Percentiles rank a stretch among this genome's conserved stretches.
Evolutionary conservation across 2,113 vertebrate genomes (phyloP).

Genomic region (Planiliza haematocheilus): DNA sequence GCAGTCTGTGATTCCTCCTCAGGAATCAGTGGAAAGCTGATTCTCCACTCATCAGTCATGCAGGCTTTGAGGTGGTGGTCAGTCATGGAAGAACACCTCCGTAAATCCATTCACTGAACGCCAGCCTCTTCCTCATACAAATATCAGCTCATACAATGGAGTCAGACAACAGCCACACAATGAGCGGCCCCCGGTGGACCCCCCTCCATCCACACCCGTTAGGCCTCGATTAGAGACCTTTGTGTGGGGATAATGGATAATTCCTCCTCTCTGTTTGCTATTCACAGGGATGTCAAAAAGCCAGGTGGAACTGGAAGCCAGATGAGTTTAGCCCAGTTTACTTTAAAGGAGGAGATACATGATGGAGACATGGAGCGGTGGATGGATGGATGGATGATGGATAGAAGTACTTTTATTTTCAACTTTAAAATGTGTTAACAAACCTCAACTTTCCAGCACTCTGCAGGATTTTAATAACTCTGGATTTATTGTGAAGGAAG

Average conservation of each 20-base stretch:
- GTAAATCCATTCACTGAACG: constrained; percentile 56
- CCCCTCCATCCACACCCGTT: constrained; percentile 17
- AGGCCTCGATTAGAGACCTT: constrained; percentile 54
- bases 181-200: constrained; percentile 43
- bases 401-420: too few relatives aligned
- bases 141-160: constrained; percentile 47
- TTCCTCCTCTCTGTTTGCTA: constrained; percentile 30
- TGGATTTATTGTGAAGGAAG: too few relatives aligned
- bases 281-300: constrained; percentile 3
- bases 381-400: too few relatives aligned
- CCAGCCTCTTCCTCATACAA: constrained; percentile 49
- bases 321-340: neutral
- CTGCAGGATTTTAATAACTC: constrained; percentile 32
- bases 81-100: constrained; percentile 45
- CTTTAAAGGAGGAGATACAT: too few relatives aligned
- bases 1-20: constrained; percentile 21
- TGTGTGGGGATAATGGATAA: constrained; percentile 58
- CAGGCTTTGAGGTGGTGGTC: constrained; percentile 32
- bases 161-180: constrained; percentile 34
- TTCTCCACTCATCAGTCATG: constrained; percentile 64
- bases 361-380: too few relatives aligned
- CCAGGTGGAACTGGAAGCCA: constrained; percentile 32
- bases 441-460: neutral
- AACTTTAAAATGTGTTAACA: too few relatives aligned
- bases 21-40: constrained; percentile 47